These are phyloP conservation scores for Sebastes glaucus DNA, from an alignment of 2,797 vertebrate genomes.

Conservation along the genomic window DNA sequence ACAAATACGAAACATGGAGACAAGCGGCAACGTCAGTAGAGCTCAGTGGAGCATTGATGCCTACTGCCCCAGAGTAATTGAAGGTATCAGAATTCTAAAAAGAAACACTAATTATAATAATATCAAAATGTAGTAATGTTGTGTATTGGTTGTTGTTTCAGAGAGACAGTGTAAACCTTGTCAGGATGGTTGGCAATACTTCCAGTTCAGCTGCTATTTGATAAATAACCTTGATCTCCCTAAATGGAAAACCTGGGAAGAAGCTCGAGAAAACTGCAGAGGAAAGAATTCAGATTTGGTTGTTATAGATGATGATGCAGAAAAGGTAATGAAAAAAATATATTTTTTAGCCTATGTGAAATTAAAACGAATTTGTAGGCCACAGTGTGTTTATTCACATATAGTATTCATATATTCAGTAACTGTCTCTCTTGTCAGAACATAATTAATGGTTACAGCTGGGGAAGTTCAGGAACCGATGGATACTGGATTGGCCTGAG, in stretches of 20 bases:
- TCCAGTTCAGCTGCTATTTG: conserved; percentile 40
- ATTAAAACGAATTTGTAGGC: too few relatives aligned
- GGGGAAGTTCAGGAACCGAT: fast-evolving
- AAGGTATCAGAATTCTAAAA: neutral
- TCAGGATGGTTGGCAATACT: neutral
- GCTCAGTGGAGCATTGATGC: conserved; percentile 27
- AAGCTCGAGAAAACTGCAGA: conserved; percentile 39
- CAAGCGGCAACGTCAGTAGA: neutral
- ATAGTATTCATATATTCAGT: neutral
- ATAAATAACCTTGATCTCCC: fast-evolving
- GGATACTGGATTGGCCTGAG: conserved; percentile 70
- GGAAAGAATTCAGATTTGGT: conserved; percentile 32
- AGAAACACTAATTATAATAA: neutral
- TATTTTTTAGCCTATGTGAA: too few relatives aligned
- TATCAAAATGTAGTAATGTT: neutral
- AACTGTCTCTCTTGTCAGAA: conserved; percentile 25
- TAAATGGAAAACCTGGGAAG: conserved; percentile 24
- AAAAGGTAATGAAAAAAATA: conserved; percentile 41
- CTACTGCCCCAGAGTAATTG: conserved; percentile 32
- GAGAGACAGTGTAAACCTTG: conserved; percentile 51
- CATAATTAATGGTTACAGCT: fast-evolving
- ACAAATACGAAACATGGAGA: neutral
- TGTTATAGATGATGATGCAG: neutral
- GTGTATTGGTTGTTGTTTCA: conserved; percentile 14
- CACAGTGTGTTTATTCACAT: fast-evolving